Conservation (phyloP, 2,797 vertebrate genomes). For the Phrynocephalus vlangalii region DNA sequence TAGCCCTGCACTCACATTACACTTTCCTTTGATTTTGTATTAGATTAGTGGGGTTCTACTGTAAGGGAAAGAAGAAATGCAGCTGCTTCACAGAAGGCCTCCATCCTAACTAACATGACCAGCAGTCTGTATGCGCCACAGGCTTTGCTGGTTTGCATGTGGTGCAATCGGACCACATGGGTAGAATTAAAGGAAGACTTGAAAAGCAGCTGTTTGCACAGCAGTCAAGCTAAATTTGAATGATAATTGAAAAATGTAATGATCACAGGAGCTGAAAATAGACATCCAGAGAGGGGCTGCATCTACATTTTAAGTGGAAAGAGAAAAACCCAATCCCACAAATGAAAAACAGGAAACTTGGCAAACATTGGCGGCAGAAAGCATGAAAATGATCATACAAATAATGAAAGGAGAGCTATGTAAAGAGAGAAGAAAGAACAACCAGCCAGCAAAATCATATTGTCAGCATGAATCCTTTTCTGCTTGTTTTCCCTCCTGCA, state of each 20-base stretch:
- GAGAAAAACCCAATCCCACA: not conserved
- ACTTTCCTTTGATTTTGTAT: conserved; percentile 34
- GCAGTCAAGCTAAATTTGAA: conserved; percentile 42
- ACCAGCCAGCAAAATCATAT: not conserved
- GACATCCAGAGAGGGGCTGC: conserved; percentile 16
- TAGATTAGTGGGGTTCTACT: conserved; percentile 10
- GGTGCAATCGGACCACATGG: not conserved
- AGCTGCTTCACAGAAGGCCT: not conserved
- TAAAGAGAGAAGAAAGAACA: not conserved
- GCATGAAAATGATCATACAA: not conserved
- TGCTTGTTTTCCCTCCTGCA: not conserved
- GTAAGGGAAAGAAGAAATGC: rapidly evolving
- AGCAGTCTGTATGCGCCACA: not conserved
- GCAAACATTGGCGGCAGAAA: not conserved
- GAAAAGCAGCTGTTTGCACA: conserved; percentile 49
- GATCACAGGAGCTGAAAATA: conserved; percentile 26
- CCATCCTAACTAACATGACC: conserved; percentile 4
- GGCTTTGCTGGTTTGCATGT: not conserved
- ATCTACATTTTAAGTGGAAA: not conserved
- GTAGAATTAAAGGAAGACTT: conserved; percentile 37
- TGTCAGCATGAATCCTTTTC: not conserved
- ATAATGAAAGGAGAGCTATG: not conserved
- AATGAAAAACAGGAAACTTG: not conserved
- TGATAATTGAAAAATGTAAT: conserved; percentile 34
- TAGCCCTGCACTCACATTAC: not conserved